These are phyloP conservation scores for Anolis sagrei DNA, from an alignment of 2,113 vertebrate genomes.

Conservation along the genomic window DNA sequence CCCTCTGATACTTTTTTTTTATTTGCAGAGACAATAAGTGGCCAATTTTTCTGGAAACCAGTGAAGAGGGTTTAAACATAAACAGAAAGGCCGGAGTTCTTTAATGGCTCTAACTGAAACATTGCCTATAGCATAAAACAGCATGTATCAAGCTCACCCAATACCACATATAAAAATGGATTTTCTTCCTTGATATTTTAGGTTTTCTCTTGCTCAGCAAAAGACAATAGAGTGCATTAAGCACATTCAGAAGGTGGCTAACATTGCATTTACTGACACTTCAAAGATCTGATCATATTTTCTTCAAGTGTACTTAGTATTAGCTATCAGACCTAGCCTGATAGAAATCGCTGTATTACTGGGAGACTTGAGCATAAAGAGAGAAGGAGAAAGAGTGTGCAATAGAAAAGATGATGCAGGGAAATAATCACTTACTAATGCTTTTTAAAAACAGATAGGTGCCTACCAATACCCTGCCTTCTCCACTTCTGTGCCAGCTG, in stretches of 20 bases:
- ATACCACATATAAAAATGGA: conserved; percentile 67
- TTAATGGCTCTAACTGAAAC: conserved; percentile 63
- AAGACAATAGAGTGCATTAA: conserved; percentile 68
- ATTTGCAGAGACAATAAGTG: neutral
- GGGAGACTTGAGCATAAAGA: neutral
- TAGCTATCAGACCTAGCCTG: conserved; percentile 62
- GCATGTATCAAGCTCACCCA: conserved; percentile 39
- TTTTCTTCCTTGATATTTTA: conserved; percentile 69
- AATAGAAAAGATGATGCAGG: conserved; percentile 55
- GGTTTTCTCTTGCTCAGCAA: conserved; percentile 64
- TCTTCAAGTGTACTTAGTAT: conserved; percentile 71
- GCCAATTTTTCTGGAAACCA: conserved; percentile 13
- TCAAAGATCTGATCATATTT: conserved; percentile 73
- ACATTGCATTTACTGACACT: conserved; percentile 70
- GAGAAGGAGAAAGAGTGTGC: conserved; percentile 38
- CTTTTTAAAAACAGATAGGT: conserved; percentile 61
- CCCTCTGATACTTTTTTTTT: neutral
- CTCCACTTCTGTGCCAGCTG: neutral
- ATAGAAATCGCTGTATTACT: conserved; percentile 61
- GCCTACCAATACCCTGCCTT: conserved; percentile 4
- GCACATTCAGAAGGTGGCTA: conserved; percentile 64
- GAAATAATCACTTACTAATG: conserved; percentile 66
- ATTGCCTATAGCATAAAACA: conserved; percentile 54
- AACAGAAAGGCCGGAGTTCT: conserved; percentile 68
- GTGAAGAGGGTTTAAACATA: conserved; percentile 44